Evolutionary conservation across 2,797 vertebrate genomes (phyloP), one percentile per base, ranked within the genome.

Genomic region (Esox masquinongy): DNA sequence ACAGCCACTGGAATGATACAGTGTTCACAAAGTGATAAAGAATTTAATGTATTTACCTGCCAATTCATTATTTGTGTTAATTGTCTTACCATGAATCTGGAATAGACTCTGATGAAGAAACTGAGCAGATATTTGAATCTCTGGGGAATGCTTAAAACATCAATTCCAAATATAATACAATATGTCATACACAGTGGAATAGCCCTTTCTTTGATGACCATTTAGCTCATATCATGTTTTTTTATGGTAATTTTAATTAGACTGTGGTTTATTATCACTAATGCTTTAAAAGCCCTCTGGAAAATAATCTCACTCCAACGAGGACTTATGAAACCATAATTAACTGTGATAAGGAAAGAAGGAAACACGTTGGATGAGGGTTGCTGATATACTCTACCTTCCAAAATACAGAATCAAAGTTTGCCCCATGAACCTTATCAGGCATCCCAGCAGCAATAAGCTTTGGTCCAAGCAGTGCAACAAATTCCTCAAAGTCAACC

Each of bases 371-470:
- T 66, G 74, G 17, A 26, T 34, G 15, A 72, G 16, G 69, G 24
- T n/a, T 51, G 31, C 43, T 59, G 22, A 59, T 39, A 74, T 91
- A 99, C 97, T 97, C 99, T 91, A 99, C 97, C 97, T 99, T 99
- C 98, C 98, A 98, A 92, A 99, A 99, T 80, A 99, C 96, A 0
- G 97, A 98, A 89, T 99, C 98, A 22, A 99, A 99, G 83, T 99
- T 97, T 0, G 97, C 97, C 84, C 97, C 97, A 0, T 96, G 95
- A 88, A 99, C 99, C 84, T 97, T 97, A 91, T 99, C 97, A 0
- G 98, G 98, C 88, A 99, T 97, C 31, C 96, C 97, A 0, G 97
- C 94, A 11, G 96, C 91, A 47, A 97, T 96, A 22, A 99, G 93
- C 84, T 98, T 99, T 75, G 98, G 98, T 29, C 98, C 98, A 26